These are phyloP conservation scores for Drepana arcuata DNA, from an alignment of 1,140 invertebrate genomes.

Conservation along the genomic window DNA sequence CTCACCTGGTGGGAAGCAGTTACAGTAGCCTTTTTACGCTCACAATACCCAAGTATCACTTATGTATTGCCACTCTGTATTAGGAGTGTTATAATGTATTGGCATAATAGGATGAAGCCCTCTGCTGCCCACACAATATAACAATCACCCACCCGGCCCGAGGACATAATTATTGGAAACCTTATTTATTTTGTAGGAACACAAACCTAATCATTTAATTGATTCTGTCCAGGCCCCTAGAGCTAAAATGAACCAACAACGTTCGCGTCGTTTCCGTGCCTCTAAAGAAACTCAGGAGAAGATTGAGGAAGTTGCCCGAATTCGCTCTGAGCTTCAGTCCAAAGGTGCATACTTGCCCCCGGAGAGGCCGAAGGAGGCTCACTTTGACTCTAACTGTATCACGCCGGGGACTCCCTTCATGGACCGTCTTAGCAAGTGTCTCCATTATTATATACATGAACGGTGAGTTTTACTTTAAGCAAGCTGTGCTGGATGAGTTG, in stretches of 20 bases:
- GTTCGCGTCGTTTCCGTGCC: conserved; percentile 95
- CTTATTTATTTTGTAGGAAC: too few relatives aligned
- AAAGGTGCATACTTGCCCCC: conserved; percentile 89
- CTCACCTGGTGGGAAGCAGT: too few relatives aligned
- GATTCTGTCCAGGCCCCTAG: conserved; percentile 94
- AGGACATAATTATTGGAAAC: too few relatives aligned
- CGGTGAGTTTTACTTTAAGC: conserved; percentile 36
- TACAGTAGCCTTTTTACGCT: too few relatives aligned
- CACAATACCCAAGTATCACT: too few relatives aligned
- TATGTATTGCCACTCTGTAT: too few relatives aligned
- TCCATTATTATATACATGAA: conserved; percentile 98
- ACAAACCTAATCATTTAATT: too few relatives aligned
- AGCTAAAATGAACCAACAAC: conserved; percentile 99
- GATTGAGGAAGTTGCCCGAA: conserved; percentile 84
- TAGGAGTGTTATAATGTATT: too few relatives aligned
- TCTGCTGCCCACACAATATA: too few relatives aligned
- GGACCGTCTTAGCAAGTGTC: conserved; percentile 92
- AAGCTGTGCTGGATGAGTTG: too few relatives aligned
- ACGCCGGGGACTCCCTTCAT: conserved; percentile 99
- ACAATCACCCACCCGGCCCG: too few relatives aligned
- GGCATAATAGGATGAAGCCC: too few relatives aligned
- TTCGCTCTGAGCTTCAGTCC: conserved; percentile 80
- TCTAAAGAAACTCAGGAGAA: conserved; percentile 97
- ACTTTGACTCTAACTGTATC: conserved; percentile 99
- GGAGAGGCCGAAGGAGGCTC: conserved; percentile 90